These are phyloP conservation scores for Neosalanx taihuensis DNA, from an alignment of 2,797 vertebrate species.

Conservation along the genomic window DNA sequence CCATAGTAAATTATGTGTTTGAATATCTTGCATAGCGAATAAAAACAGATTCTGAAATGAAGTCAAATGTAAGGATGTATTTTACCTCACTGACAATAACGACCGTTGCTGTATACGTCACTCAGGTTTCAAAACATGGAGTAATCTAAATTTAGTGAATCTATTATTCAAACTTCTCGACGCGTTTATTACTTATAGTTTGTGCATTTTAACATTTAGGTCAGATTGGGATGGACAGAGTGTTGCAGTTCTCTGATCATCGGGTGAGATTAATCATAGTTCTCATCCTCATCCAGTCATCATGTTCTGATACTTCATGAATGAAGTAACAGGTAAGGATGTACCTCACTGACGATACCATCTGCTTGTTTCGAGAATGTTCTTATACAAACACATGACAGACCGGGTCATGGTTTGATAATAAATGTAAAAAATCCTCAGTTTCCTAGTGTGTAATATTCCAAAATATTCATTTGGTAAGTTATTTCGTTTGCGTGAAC, in stretches of 20 bases:
- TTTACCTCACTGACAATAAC: slow-evolving; percentile 72
- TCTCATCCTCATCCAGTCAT: slow-evolving; percentile 63
- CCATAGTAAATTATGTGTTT: too few relatives aligned
- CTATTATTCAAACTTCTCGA: too few relatives aligned
- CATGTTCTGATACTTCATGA: slow-evolving; percentile 66
- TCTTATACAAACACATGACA: rapidly evolving
- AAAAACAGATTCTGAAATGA: slow-evolving; percentile 20
- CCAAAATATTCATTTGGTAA: too few relatives aligned
- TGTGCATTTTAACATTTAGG: too few relatives aligned
- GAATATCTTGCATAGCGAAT: too few relatives aligned
- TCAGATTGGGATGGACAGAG: slow-evolving; percentile 57
- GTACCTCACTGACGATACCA: slow-evolving; percentile 73
- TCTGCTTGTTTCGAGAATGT: rapidly evolving
- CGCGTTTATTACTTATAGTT: too few relatives aligned
- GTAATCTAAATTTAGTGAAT: too few relatives aligned
- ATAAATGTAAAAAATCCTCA: too few relatives aligned
- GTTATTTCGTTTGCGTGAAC: too few relatives aligned
- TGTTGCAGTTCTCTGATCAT: slow-evolving; percentile 58
- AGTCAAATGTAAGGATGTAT: slow-evolving; percentile 85
- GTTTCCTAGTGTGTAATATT: too few relatives aligned
- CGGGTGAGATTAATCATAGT: slow-evolving; percentile 69
- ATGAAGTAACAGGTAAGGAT: slow-evolving; percentile 87
- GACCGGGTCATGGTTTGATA: too few relatives aligned
- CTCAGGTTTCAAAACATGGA: too few relatives aligned
- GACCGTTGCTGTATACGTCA: rapidly evolving